Conservation (phyloP, 1,140 invertebrate species). For the Atta texana region DNA sequence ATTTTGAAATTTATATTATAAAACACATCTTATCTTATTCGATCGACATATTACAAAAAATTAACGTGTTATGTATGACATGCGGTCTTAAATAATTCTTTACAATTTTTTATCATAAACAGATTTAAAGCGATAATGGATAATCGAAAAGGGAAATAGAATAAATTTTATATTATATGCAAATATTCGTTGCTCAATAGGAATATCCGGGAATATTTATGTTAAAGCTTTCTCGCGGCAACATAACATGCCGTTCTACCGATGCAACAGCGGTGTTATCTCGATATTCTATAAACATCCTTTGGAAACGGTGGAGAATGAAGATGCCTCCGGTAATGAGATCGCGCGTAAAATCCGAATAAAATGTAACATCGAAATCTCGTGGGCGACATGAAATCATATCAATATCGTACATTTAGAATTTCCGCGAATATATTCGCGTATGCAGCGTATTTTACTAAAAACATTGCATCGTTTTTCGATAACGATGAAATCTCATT, state of each 20-base stretch:
- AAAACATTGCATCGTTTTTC: conserved; percentile 57
- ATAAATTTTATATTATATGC: conserved; percentile 27
- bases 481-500: conserved; percentile 48
- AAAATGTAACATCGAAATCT: conserved; percentile 23
- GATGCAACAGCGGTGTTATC: conserved; percentile 32
- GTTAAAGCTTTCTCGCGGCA: conserved; percentile 24
- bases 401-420: conserved; percentile 44
- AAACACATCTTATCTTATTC: not conserved
- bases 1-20: not conserved
- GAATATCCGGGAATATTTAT: conserved; percentile 11
- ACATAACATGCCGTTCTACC: conserved; percentile 29
- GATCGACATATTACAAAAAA: not conserved
- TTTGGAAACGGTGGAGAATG: conserved; percentile 32
- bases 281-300: conserved; percentile 55
- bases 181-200: conserved; percentile 39
- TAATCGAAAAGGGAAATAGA: conserved; percentile 6
- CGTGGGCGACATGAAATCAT: conserved; percentile 27
- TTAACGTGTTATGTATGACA: not conserved
- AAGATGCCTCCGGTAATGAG: conserved; percentile 55
- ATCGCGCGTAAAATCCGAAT: conserved; percentile 55
- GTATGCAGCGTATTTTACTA: conserved; percentile 34
- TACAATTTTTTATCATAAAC: not conserved
- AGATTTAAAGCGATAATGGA: not conserved
- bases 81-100: not conserved
- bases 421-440: conserved; percentile 20